A percentile compares a stretch with the other conserved stretches of the same genome.
Conservation (phyloP, 1,140 invertebrate genomes). For the Solen grandis region DNA sequence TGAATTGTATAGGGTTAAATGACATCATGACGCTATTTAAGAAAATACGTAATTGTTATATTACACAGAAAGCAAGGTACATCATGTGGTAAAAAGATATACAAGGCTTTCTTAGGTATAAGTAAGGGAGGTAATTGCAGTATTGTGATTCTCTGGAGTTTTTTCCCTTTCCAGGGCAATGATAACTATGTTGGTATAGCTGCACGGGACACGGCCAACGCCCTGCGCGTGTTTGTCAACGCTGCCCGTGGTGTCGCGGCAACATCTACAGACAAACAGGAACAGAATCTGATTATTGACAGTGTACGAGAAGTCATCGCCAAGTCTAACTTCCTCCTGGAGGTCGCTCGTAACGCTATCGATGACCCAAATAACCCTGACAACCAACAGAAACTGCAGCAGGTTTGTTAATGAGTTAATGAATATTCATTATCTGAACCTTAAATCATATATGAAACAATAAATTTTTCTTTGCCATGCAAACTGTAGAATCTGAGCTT, state of each 20-base stretch:
- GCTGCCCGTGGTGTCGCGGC: constrained; percentile 89
- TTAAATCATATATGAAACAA: no score
- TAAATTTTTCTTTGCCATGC: no score
- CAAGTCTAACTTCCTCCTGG: constrained; percentile 88
- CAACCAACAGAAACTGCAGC: constrained; percentile 84
- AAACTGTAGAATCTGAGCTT: no score
- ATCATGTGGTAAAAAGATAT: no score
- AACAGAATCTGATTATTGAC: constrained; percentile 82
- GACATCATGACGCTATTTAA: no score
- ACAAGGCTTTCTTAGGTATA: no score
- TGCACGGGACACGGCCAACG: constrained; percentile 89
- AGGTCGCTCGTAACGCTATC: constrained; percentile 88
- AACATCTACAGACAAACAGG: constrained; percentile 84
- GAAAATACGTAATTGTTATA: no score
- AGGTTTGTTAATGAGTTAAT: constrained; percentile 82
- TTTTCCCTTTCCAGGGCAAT: constrained; percentile 84
- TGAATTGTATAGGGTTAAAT: no score
- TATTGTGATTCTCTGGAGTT: no score
- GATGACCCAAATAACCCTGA: constrained; percentile 84
- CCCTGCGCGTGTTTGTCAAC: constrained; percentile 86
- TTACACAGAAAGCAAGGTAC: no score
- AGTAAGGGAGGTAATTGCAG: no score
- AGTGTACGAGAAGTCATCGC: constrained; percentile 89
- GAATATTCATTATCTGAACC: no score
- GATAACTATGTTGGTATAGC: constrained; percentile 91